phyloP scores from a whole-genome alignment of 2,888 invertebrate genomes.

The Synanthedon vespiformis region DNA sequence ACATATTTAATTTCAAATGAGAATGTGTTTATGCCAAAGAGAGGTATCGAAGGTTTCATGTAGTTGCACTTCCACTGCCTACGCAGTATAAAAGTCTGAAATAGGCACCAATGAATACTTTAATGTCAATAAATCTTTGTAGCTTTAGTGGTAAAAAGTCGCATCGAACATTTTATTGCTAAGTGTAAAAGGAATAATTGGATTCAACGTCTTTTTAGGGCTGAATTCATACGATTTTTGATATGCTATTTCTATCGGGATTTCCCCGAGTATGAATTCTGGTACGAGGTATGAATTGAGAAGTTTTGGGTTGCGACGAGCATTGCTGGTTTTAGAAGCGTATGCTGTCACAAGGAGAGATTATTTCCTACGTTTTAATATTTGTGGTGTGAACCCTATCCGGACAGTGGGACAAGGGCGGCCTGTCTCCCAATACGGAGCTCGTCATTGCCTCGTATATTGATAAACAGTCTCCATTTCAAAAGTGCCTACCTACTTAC shows the following conservation, averaged over 20 bases:
- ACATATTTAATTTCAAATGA: no score
- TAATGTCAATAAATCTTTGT: background rate
- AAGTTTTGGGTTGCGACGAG: no score
- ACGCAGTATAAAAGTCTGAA: no score
- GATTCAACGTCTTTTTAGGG: background rate
- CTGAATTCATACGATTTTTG: background rate
- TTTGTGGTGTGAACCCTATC: conserved; percentile 18
- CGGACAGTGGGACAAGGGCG: conserved; percentile 37
- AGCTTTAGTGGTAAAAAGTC: background rate
- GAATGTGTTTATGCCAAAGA: no score
- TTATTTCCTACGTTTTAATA: no score
- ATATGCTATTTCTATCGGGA: no score
- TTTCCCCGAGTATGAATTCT: no score
- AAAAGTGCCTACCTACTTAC: background rate
- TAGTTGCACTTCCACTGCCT: no score
- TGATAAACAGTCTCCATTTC: background rate
- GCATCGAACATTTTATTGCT: background rate
- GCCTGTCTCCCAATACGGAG: conserved; percentile 35
- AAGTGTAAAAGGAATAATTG: background rate
- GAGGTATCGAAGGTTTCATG: no score
- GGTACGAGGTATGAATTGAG: no score
- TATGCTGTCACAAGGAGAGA: no score
- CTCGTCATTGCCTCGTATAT: background rate
- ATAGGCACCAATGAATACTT: background rate
- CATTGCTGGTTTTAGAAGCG: no score